Evolutionary conservation across 2,113 vertebrate species (phyloP).

Genomic region (Oreamnos americanus): DNA sequence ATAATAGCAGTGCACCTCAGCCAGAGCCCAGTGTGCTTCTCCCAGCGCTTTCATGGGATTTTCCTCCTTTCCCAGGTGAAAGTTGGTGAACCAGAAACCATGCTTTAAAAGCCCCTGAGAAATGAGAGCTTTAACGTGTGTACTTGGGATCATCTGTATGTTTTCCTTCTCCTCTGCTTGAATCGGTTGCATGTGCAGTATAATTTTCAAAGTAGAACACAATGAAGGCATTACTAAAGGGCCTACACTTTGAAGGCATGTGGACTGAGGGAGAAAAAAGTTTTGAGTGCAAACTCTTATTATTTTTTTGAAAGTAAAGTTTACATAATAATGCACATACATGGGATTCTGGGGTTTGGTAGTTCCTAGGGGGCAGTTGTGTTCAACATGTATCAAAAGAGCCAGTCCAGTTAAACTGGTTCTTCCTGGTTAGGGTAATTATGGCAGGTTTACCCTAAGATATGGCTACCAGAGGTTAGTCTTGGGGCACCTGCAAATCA

Average conservation of each 20-base stretch:
- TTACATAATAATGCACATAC: slow-evolving; percentile 77
- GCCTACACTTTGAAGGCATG: background rate
- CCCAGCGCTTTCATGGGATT: background rate
- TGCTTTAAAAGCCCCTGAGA: background rate
- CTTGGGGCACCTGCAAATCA: slow-evolving; percentile 81
- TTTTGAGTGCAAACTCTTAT: background rate
- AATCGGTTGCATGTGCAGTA: background rate
- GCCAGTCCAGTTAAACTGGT: slow-evolving; percentile 69
- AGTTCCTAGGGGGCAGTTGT: slow-evolving; percentile 72
- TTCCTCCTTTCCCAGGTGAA: background rate
- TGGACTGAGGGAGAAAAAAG: background rate
- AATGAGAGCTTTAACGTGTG: background rate
- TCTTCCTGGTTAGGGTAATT: slow-evolving; percentile 77
- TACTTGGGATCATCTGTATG: background rate
- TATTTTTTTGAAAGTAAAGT: slow-evolving; percentile 49
- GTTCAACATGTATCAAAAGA: slow-evolving; percentile 75
- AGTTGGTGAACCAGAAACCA: background rate
- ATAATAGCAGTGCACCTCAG: background rate
- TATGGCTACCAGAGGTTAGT: slow-evolving; percentile 78
- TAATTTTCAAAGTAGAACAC: background rate
- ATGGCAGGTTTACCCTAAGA: slow-evolving; percentile 77
- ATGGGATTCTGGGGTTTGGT: slow-evolving; percentile 51
- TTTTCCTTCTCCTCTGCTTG: background rate
- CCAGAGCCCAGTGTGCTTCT: background rate
- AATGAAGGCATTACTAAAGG: background rate